A percentile compares a stretch with the other conserved stretches of the same genome.
phyloP scores from a whole-genome alignment of 1,140 invertebrate species.

The Parapsyche elsis region DNA sequence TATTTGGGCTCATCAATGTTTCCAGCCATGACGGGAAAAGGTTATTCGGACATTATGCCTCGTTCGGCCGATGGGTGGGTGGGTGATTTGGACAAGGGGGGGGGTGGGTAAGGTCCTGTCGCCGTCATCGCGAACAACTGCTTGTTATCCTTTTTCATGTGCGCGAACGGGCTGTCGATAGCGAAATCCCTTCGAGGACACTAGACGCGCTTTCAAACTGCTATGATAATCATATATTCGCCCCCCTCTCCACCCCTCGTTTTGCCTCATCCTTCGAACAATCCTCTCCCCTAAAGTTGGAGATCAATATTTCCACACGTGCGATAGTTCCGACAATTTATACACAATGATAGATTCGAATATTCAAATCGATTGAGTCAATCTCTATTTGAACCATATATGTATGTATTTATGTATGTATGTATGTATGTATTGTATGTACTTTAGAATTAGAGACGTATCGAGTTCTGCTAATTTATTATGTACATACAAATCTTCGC shows the following conservation, averaged over 20 bases:
- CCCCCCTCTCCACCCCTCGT: neutral
- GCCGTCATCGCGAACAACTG: slow-evolving; percentile 55
- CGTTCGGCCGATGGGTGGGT: neutral
- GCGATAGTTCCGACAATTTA: neutral
- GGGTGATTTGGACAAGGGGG: neutral
- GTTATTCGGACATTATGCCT: slow-evolving; percentile 54
- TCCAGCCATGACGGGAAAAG: slow-evolving; percentile 53
- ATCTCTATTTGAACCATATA: too few relatives aligned
- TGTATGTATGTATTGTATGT: too few relatives aligned
- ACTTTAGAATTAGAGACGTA: too few relatives aligned
- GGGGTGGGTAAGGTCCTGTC: slow-evolving; percentile 34
- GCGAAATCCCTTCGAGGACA: slow-evolving; percentile 50
- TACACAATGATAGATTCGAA: neutral
- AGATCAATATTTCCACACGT: slow-evolving; percentile 4
- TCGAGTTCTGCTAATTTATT: too few relatives aligned
- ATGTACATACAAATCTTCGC: too few relatives aligned
- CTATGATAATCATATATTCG: slow-evolving; percentile 39
- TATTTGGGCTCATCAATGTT: slow-evolving; percentile 57
- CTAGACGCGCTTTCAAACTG: neutral
- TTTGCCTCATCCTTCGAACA: neutral
- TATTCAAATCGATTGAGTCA: too few relatives aligned
- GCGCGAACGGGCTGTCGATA: slow-evolving; percentile 44
- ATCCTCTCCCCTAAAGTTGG: neutral
- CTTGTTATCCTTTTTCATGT: slow-evolving; percentile 56
- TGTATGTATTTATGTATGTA: too few relatives aligned